Conservation (phyloP, 2,797 vertebrate genomes). For the Arnoldichthys spilopterus region DNA sequence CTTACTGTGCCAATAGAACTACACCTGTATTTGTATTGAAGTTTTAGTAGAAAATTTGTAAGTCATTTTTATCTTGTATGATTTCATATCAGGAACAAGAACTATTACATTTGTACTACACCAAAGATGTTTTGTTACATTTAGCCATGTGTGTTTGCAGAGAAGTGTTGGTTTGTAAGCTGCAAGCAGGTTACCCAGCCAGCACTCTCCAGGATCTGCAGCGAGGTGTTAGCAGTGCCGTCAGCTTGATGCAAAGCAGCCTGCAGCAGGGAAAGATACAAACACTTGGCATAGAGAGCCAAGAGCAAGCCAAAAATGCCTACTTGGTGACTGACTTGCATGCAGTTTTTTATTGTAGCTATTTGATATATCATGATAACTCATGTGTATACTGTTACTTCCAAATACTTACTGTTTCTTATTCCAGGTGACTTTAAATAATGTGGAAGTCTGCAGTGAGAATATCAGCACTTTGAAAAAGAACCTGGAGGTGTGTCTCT, state of each 20-base stretch:
- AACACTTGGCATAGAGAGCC: constrained; percentile 94
- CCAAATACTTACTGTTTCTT: background rate
- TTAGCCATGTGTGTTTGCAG: constrained; percentile 65
- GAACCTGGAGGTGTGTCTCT: constrained; percentile 87
- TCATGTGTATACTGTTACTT: background rate
- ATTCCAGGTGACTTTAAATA: constrained; percentile 92
- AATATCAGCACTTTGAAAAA: constrained; percentile 97
- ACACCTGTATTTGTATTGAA: too few species aligned
- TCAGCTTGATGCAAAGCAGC: constrained; percentile 98
- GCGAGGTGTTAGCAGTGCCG: constrained; percentile 94
- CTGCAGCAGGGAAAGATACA: constrained; percentile 98
- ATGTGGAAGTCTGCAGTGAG: constrained; percentile 94
- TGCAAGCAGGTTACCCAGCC: constrained; percentile 93
- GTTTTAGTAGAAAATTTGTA: background rate
- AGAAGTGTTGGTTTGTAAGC: constrained; percentile 91
- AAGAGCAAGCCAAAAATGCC: constrained; percentile 91
- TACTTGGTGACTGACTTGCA: constrained; percentile 87
- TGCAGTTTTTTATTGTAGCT: too few species aligned
- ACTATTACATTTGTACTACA: too few species aligned
- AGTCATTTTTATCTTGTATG: background rate
- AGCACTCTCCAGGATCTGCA: constrained; percentile 97
- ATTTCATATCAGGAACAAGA: background rate
- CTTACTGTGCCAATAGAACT: background rate
- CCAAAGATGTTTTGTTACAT: too few species aligned
- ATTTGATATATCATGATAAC: too few species aligned